Conservation (phyloP, 2,797 vertebrate species). For the Meda fulgida region DNA sequence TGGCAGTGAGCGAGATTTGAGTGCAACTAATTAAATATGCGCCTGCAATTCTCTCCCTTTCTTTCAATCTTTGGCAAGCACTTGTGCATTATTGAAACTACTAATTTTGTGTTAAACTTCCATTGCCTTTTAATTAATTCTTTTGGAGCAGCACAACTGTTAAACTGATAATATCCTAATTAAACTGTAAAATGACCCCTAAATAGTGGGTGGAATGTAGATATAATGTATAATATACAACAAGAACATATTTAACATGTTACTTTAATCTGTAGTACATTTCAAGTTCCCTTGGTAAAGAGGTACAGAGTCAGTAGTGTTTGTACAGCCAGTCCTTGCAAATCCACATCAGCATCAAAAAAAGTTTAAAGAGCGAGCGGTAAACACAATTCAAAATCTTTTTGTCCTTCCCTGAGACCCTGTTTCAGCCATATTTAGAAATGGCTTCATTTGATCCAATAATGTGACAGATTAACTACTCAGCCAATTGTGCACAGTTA, state of each 20-base stretch:
- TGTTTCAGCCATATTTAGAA: not conserved
- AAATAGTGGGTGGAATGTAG: not conserved
- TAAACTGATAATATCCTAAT: not conserved
- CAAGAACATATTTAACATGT: conserved; percentile 60
- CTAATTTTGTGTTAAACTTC: not conserved
- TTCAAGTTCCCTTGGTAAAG: conserved; percentile 83
- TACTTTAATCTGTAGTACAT: conserved; percentile 69
- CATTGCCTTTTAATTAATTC: not conserved
- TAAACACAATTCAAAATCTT: conserved; percentile 9
- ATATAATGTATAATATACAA: not conserved
- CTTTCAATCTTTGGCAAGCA: not conserved
- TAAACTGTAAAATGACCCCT: not conserved
- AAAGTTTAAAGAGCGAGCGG: not conserved
- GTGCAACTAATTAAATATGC: conserved; percentile 27
- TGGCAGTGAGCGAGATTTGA: conserved; percentile 4
- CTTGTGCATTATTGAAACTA: not conserved
- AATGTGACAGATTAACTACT: not conserved
- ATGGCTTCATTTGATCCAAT: not conserved
- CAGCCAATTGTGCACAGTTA: not conserved
- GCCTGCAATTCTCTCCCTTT: conserved; percentile 9
- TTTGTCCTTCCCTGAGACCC: conserved; percentile 4
- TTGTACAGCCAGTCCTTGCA: conserved; percentile 22
- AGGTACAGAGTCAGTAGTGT: conserved; percentile 70
- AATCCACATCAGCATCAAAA: conserved; percentile 17
- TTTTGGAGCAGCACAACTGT: not conserved